phyloP scores from a whole-genome alignment of 2,113 vertebrate species.

The Setophaga kirtlandii region DNA sequence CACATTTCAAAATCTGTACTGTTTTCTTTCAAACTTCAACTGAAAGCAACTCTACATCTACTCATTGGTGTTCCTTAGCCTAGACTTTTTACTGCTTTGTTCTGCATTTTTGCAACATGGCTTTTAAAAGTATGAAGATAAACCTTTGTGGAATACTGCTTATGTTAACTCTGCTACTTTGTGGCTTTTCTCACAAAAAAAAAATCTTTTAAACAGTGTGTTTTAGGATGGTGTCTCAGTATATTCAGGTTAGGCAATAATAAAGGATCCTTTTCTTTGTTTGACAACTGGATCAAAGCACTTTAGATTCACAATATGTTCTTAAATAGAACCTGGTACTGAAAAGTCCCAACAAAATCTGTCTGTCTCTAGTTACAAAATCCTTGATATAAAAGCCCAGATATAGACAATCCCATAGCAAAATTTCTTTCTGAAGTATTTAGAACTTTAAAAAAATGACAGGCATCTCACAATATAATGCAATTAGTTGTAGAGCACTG shows the following conservation, averaged over 20 bases:
- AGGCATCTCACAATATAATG: background rate
- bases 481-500: background rate
- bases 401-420: background rate
- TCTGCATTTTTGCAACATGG: background rate
- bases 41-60: background rate
- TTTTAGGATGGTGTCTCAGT: background rate
- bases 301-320: background rate
- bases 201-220: background rate
- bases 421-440: background rate
- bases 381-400: background rate
- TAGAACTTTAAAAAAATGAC: background rate
- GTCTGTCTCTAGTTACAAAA: background rate
- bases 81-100: background rate
- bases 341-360: background rate
- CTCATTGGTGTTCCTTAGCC: background rate
- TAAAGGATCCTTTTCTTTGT: background rate
- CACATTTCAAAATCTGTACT: background rate
- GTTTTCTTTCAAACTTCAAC: background rate
- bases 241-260: background rate
- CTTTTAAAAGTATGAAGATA: background rate
- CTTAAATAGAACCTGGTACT: background rate
- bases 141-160: background rate
- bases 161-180: background rate
- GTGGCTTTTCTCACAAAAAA: background rate
- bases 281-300: constrained; percentile 18